These are phyloP conservation scores for Drosophila mojavensis DNA, from an alignment of 1,140 invertebrate genomes.

Conservation along the genomic window DNA sequence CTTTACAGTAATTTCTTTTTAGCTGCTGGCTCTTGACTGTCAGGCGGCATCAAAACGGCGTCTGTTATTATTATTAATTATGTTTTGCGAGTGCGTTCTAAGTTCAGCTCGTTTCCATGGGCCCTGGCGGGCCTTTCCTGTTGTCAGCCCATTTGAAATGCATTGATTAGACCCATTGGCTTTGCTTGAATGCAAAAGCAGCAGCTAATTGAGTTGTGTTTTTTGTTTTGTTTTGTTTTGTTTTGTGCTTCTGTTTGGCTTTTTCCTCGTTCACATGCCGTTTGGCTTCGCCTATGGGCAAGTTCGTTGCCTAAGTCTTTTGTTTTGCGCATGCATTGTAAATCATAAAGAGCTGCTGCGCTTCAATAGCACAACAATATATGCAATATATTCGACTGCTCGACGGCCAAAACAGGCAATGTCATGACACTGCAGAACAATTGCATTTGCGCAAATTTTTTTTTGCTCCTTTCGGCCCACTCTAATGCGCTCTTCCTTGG, in stretches of 20 bases:
- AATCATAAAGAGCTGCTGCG: slow-evolving; percentile 58
- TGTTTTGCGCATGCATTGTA: slow-evolving; percentile 69
- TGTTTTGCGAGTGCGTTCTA: slow-evolving; percentile 73
- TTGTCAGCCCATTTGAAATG: slow-evolving; percentile 74
- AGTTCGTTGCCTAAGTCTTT: slow-evolving; percentile 82
- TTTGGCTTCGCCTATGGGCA: slow-evolving; percentile 6
- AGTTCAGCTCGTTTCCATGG: slow-evolving; percentile 3
- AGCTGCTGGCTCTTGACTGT: slow-evolving; percentile 55
- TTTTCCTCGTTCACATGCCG: slow-evolving; percentile 6
- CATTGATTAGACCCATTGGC: slow-evolving; percentile 46
- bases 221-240: not conserved
- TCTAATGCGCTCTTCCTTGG: slow-evolving; percentile 8
- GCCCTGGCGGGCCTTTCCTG: slow-evolving; percentile 43
- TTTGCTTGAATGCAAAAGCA: slow-evolving; percentile 14
- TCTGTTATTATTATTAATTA: slow-evolving; percentile 82
- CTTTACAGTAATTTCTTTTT: not conserved
- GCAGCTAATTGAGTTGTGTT: slow-evolving; percentile 75
- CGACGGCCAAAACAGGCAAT: slow-evolving; percentile 66
- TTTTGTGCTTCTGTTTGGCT: not conserved
- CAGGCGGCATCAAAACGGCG: slow-evolving; percentile 72
- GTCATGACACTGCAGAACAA: slow-evolving; percentile 78
- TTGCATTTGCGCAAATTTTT: slow-evolving; percentile 28
- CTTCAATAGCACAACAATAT: slow-evolving; percentile 41
- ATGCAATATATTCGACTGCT: slow-evolving; percentile 57
- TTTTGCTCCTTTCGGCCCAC: not conserved